Percentiles rank a stretch among this genome's conserved stretches.
phyloP scores from a whole-genome alignment of 1,140 invertebrate genomes.

The Oedothorax gibbosus region DNA sequence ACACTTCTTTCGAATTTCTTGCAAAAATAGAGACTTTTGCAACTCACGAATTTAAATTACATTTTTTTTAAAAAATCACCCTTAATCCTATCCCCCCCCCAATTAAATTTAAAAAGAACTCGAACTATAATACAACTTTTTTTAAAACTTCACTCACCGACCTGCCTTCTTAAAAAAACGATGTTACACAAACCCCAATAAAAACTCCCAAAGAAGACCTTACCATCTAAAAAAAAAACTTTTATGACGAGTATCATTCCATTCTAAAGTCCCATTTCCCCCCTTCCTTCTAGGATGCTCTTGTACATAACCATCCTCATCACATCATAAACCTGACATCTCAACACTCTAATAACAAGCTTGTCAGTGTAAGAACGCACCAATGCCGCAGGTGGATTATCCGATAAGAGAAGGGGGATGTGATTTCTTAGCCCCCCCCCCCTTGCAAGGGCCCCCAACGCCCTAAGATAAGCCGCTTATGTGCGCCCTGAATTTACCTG shows the following conservation, averaged over 20 bases:
- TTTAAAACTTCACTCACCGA: too few species aligned
- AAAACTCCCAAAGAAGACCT: too few species aligned
- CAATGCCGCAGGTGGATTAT: constrained; percentile 35
- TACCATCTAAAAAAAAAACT: too few species aligned
- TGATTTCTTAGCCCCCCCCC: constrained; percentile 2
- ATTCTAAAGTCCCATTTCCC: neutral
- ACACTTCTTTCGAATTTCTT: too few species aligned
- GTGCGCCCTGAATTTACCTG: constrained; percentile 11
- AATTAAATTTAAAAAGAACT: too few species aligned
- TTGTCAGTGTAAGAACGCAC: constrained; percentile 30
- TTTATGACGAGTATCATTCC: neutral
- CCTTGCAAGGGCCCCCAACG: neutral
- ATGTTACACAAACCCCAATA: too few species aligned
- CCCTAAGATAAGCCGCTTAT: constrained; percentile 33
- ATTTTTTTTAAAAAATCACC: too few species aligned
- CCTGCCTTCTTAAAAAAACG: too few species aligned
- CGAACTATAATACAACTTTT: too few species aligned
- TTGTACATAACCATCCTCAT: constrained; percentile 3
- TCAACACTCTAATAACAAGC: constrained; percentile 34
- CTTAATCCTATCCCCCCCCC: too few species aligned
- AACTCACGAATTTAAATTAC: too few species aligned
- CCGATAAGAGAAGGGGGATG: constrained; percentile 32
- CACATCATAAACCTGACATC: constrained; percentile 15
- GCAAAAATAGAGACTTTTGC: too few species aligned
- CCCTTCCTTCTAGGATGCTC: neutral